These are phyloP conservation scores for Callinectes sapidus DNA, from an alignment of 2,888 invertebrate genomes.

Conservation along the genomic window DNA sequence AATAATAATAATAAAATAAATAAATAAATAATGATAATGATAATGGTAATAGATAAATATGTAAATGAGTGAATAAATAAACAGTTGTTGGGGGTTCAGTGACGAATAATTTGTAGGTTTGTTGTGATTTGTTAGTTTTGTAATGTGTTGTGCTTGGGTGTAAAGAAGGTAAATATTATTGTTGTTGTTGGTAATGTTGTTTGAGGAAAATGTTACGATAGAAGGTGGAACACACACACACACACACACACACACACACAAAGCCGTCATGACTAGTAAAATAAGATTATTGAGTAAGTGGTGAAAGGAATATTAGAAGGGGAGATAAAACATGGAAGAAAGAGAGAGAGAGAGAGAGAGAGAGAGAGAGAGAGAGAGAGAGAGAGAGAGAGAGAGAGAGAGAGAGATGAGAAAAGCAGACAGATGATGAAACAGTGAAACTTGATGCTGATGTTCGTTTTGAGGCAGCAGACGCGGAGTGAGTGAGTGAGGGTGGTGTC, in stretches of 20 bases:
- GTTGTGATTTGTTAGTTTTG: neutral
- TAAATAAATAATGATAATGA: no score
- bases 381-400: neutral
- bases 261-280: neutral
- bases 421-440: neutral
- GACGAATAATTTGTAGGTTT: neutral
- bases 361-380: neutral
- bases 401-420: neutral
- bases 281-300: neutral
- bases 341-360: neutral
- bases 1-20: no score
- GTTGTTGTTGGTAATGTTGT: no score
- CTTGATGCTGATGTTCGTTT: neutral
- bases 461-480: neutral
- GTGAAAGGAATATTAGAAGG: slow-evolving; percentile 26
- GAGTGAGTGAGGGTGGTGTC: neutral
- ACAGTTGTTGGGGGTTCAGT: neutral
- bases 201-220: no score
- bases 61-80: neutral
- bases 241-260: slow-evolving; percentile 31
- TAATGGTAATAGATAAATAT: neutral
- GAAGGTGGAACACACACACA: slow-evolving; percentile 12
- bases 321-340: neutral
- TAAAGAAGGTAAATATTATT: neutral
- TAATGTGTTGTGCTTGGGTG: neutral